A percentile compares a stretch with the other conserved stretches of the same genome.
Conservation (phyloP, 30 jellyfish, hydroid and myxozoan species). For the Rhopilema esculentum region DNA sequence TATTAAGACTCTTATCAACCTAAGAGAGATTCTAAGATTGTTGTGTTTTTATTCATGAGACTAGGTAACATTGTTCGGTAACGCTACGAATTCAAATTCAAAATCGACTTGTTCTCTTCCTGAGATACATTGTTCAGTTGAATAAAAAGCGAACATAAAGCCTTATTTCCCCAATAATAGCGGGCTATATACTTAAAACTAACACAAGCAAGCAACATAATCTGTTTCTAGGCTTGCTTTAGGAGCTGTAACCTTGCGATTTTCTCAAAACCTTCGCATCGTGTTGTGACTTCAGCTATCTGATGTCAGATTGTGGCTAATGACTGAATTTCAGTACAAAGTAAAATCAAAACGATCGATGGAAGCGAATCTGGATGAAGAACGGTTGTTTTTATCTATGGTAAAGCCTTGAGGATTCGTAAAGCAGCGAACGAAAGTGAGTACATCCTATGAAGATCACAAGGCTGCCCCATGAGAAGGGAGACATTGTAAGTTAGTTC, state of each 20-base stretch:
- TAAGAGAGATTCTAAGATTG: conserved; percentile 48
- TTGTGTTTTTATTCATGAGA: conserved; percentile 33
- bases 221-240: conserved; percentile 63
- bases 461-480: not conserved
- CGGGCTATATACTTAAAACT: conserved; percentile 53
- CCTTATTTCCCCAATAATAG: conserved; percentile 76
- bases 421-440: not conserved
- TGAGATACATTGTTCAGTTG: conserved; percentile 57
- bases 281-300: not conserved
- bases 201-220: conserved; percentile 34
- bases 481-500: not conserved
- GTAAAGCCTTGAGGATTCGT: not conserved
- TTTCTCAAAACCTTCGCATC: conserved; percentile 39
- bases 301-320: not conserved
- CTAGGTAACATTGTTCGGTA: conserved; percentile 68
- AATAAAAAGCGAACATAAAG: conserved; percentile 69
- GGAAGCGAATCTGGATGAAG: not conserved
- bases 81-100: conserved; percentile 49
- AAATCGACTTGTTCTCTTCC: conserved; percentile 63
- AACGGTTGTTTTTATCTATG: not conserved
- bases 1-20: conserved; percentile 57
- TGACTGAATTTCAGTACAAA: not conserved
- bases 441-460: not conserved
- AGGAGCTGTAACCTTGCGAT: conserved; percentile 33
- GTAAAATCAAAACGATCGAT: not conserved